phyloP scores from a whole-genome alignment of 2,797 vertebrate species.

The Lithobates pipiens region DNA sequence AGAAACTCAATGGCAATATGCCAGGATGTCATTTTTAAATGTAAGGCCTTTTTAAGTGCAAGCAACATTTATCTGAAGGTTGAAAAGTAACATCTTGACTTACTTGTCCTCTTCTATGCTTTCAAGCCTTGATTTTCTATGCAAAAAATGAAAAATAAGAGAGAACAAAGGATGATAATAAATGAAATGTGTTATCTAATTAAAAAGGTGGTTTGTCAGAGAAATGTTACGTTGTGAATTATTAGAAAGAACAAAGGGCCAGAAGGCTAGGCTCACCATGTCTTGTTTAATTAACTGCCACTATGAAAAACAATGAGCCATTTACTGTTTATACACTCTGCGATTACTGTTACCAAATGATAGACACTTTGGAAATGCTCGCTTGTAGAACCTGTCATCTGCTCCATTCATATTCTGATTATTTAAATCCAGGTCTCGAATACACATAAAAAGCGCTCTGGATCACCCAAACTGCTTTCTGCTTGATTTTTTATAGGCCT shows the following conservation, averaged over 20 bases:
- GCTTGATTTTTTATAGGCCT: background rate
- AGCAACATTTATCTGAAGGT: conserved; percentile 33
- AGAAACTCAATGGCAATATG: background rate
- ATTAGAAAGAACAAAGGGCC: conserved; percentile 55
- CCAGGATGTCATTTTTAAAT: background rate
- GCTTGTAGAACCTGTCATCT: conserved; percentile 22
- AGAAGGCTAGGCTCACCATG: conserved; percentile 33
- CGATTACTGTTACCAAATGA: conserved; percentile 12
- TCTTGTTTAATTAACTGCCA: conserved; percentile 59
- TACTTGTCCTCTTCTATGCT: background rate
- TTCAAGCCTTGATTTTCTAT: background rate
- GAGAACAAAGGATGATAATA: conserved; percentile 36
- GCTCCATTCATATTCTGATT: conserved; percentile 33
- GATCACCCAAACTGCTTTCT: background rate
- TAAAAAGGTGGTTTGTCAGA: conserved; percentile 45
- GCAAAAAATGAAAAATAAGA: background rate
- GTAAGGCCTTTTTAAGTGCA: background rate
- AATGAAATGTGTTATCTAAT: conserved; percentile 25
- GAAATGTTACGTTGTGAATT: conserved; percentile 44
- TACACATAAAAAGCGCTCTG: background rate
- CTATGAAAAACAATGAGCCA: conserved; percentile 48
- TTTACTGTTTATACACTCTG: conserved; percentile 41
- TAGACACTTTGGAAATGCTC: conserved; percentile 29
- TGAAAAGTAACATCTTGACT: conserved; percentile 33
- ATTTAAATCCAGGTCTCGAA: background rate